Evolutionary conservation across 2,888 invertebrate species (phyloP).

Genomic region (Caenorhabditis sp.): DNA sequence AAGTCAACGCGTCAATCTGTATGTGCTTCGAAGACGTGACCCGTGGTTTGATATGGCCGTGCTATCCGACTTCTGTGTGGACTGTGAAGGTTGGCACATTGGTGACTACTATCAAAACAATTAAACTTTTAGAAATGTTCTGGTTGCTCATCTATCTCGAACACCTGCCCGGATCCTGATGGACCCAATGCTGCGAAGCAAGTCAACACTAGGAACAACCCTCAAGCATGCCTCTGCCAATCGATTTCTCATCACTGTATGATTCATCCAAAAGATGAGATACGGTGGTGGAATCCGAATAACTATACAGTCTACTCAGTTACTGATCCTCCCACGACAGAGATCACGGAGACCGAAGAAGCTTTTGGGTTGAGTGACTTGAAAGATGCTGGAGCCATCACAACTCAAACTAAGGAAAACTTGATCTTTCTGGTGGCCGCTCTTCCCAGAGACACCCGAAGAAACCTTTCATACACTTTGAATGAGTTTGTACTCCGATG

Average conservation of each 20-base stretch:
- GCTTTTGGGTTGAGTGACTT: constrained; percentile 80
- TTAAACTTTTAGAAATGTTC: constrained; percentile 72
- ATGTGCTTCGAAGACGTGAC: constrained; percentile 82
- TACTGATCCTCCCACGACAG: constrained; percentile 72
- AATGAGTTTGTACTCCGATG: constrained; percentile 82
- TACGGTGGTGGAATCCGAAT: constrained; percentile 82
- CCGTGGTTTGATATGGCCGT: constrained; percentile 82
- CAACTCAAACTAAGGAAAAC: constrained; percentile 82
- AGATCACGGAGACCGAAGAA: constrained; percentile 74
- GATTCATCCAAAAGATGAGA: constrained; percentile 74
- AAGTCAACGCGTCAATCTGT: constrained; percentile 80
- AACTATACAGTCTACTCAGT: constrained; percentile 81
- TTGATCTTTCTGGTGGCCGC: constrained; percentile 82
- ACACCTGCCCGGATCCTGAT: constrained; percentile 82
- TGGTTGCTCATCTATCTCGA: constrained; percentile 79
- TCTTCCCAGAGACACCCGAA: constrained; percentile 75
- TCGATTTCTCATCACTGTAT: constrained; percentile 82
- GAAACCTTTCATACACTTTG: constrained; percentile 78
- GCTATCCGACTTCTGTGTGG: constrained; percentile 80
- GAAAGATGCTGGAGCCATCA: constrained; percentile 81
- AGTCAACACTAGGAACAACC: constrained; percentile 55
- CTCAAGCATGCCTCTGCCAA: constrained; percentile 79
- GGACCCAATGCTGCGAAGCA: constrained; percentile 74
- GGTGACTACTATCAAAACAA: no score
- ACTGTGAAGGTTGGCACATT: constrained; percentile 78